These are phyloP conservation scores for Apotomis turbidana DNA, from an alignment of 2,888 invertebrate species.

Conservation along the genomic window DNA sequence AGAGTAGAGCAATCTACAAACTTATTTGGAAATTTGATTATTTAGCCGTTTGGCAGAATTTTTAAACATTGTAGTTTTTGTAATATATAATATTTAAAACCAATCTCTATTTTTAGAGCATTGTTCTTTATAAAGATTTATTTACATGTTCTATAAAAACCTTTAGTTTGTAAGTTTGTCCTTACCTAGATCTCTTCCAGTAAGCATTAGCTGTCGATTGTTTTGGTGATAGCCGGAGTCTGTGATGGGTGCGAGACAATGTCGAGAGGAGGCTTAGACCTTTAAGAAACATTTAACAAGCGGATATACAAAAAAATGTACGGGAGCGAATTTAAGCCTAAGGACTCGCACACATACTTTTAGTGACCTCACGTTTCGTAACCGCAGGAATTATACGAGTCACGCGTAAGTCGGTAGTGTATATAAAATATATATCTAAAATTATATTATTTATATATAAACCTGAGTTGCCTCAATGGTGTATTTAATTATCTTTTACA, in stretches of 20 bases:
- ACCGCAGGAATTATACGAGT: conserved; percentile 19
- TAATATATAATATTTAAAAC: background rate
- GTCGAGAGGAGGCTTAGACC: background rate
- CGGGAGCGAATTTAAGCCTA: background rate
- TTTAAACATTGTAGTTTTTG: background rate
- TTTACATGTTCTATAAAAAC: background rate
- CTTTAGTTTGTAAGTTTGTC: conserved; percentile 35
- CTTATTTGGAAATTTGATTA: background rate
- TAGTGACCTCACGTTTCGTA: conserved; percentile 10
- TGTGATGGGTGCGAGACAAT: background rate
- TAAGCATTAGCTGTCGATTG: conserved; percentile 17
- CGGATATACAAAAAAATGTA: background rate
- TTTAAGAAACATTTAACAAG: background rate
- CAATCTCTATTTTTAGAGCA: background rate
- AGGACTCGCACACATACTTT: conserved; percentile 1
- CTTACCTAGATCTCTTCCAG: conserved; percentile 36
- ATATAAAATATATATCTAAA: conserved; percentile 19
- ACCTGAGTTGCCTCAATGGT: conserved; percentile 14
- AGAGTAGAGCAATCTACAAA: background rate
- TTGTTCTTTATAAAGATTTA: background rate
- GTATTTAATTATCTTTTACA: conserved; percentile 38
- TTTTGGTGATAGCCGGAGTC: conserved; percentile 16
- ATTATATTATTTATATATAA: conserved; percentile 27
- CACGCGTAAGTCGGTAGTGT: conserved; percentile 30
- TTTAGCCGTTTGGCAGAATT: background rate